phyloP scores from a whole-genome alignment of 53 echinoderm and acorn worm genomes.

The Paracentrotus lividus region DNA sequence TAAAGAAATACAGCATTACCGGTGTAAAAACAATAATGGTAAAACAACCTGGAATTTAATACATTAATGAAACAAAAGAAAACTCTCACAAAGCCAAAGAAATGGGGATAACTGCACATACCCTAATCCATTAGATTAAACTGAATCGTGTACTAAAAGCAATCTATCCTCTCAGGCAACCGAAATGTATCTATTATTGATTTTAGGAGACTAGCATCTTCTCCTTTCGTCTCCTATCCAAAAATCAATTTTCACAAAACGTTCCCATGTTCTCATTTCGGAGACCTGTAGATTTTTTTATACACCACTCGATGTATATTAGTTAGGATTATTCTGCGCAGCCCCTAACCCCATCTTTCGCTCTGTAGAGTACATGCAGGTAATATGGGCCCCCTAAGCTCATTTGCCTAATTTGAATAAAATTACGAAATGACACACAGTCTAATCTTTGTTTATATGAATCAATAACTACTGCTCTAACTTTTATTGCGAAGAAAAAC shows the following conservation, averaged over 20 bases:
- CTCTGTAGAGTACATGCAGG: too few relatives aligned
- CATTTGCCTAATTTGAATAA: too few relatives aligned
- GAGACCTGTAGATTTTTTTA: not conserved
- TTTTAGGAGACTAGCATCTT: not conserved
- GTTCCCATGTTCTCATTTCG: not conserved
- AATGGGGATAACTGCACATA: not conserved
- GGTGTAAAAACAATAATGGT: not conserved
- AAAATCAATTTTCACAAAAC: not conserved
- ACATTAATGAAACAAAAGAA: not conserved
- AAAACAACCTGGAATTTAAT: not conserved
- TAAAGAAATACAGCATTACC: too few relatives aligned
- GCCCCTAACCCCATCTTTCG: too few relatives aligned
- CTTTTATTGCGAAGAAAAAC: too few relatives aligned
- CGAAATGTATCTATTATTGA: slow-evolving; percentile 12
- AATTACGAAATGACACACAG: too few relatives aligned
- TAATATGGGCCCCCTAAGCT: too few relatives aligned
- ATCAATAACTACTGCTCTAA: too few relatives aligned
- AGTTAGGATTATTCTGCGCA: too few relatives aligned
- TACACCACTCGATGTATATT: too few relatives aligned
- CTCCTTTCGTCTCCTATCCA: not conserved
- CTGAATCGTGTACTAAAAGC: not conserved
- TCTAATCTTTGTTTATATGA: too few relatives aligned
- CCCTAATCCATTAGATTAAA: not conserved
- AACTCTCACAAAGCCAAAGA: not conserved
- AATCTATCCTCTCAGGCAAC: not conserved